These are phyloP conservation scores for Saturnia pavonia DNA, from an alignment of 2,888 invertebrate genomes.

Conservation along the genomic window DNA sequence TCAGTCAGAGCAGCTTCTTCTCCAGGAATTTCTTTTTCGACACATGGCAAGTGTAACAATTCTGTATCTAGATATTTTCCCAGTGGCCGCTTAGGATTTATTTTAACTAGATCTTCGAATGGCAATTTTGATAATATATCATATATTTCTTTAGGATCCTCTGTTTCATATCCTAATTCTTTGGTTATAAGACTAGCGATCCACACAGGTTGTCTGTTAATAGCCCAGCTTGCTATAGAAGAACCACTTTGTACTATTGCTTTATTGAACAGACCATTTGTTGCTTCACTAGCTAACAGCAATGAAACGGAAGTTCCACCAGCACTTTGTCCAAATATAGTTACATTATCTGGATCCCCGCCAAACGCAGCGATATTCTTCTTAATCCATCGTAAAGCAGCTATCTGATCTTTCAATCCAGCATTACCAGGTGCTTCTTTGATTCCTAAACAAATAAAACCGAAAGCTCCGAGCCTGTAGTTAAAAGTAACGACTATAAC, in stretches of 20 bases:
- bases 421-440: slow-evolving; percentile 74
- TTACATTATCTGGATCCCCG: slow-evolving; percentile 70
- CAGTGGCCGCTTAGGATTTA: slow-evolving; percentile 53
- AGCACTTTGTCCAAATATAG: slow-evolving; percentile 74
- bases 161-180: slow-evolving; percentile 54
- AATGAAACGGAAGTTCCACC: slow-evolving; percentile 62
- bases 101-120: slow-evolving; percentile 47
- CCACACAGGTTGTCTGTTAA: slow-evolving; percentile 63
- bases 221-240: slow-evolving; percentile 62
- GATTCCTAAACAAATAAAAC: slow-evolving; percentile 67
- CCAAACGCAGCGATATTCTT: slow-evolving; percentile 71
- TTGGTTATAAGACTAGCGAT: slow-evolving; percentile 62
- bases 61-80: slow-evolving; percentile 66
- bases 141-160: slow-evolving; percentile 63
- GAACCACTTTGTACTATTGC: slow-evolving; percentile 71
- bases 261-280: slow-evolving; percentile 62
- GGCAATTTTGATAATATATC: slow-evolving; percentile 55
- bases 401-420: slow-evolving; percentile 70
- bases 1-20: slow-evolving; percentile 61
- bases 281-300: slow-evolving; percentile 55
- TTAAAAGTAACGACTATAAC: slow-evolving; percentile 71
- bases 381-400: slow-evolving; percentile 71
- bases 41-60: slow-evolving; percentile 63
- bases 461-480: slow-evolving; percentile 68
- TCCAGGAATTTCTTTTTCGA: slow-evolving; percentile 59